Evolutionary conservation across 1,140 invertebrate genomes (phyloP).

Genomic region (Ips typographus): DNA sequence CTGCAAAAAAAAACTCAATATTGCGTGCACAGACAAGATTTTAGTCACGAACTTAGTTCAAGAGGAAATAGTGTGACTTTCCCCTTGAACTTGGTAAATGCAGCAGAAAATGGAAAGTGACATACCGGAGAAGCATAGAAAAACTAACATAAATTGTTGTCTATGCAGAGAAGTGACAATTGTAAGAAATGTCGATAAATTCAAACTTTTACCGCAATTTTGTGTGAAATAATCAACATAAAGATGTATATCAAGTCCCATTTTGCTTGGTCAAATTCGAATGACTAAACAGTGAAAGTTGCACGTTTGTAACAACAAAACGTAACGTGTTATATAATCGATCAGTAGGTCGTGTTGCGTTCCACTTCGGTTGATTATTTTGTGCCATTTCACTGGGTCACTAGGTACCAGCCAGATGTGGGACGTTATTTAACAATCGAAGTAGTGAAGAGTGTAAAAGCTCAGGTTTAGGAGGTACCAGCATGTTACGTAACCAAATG

Average conservation of each 20-base stretch:
- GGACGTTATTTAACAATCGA: too few species aligned
- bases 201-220: too few species aligned
- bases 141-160: background rate
- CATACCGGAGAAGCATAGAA: background rate
- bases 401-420: background rate
- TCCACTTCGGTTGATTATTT: background rate
- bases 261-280: too few species aligned
- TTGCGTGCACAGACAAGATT: too few species aligned
- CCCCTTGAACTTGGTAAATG: constrained; percentile 11
- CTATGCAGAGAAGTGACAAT: too few species aligned
- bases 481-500: too few species aligned
- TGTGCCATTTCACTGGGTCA: constrained; percentile 10
- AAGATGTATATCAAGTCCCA: too few species aligned
- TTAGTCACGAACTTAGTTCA: background rate
- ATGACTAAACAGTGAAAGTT: constrained; percentile 10
- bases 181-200: too few species aligned
- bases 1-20: background rate
- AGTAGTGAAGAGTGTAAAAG: too few species aligned
- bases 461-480: too few species aligned
- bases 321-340: constrained; percentile 15
- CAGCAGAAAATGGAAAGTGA: constrained; percentile 4
- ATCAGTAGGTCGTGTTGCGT: constrained; percentile 6
- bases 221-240: too few species aligned
- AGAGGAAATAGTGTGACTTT: background rate
- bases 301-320: background rate